Evolutionary conservation across 2,113 vertebrate genomes (phyloP).

Genomic region (Xiphophorus couchianus): DNA sequence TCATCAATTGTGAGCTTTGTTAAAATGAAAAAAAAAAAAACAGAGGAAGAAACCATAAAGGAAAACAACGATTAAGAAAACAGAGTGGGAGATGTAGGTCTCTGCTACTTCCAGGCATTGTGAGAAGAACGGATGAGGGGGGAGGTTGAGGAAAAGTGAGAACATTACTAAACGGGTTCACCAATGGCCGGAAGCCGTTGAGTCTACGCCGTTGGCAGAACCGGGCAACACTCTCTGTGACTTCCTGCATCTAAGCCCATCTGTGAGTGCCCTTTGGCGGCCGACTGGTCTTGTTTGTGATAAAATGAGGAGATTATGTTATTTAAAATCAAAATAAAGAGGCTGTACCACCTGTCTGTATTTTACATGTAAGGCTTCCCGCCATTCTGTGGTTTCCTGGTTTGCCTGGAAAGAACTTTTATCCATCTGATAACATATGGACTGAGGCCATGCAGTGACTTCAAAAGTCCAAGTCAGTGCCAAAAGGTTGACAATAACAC

Average conservation of each 20-base stretch:
- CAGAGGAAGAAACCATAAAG: conserved; percentile 60
- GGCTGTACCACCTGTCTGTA: neutral
- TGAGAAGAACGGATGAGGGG: conserved; percentile 77
- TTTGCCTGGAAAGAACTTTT: conserved; percentile 48
- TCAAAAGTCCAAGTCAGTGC: conserved; percentile 36
- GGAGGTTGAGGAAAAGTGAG: conserved; percentile 81
- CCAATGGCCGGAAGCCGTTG: conserved; percentile 80
- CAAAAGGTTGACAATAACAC: conserved; percentile 71
- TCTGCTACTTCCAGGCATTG: conserved; percentile 84
- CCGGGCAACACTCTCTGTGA: conserved; percentile 42
- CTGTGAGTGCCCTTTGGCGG: conserved; percentile 39
- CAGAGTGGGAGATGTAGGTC: conserved; percentile 77
- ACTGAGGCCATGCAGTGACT: conserved; percentile 53
- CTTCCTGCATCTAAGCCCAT: conserved; percentile 57
- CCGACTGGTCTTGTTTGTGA: conserved; percentile 18
- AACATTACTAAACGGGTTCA: conserved; percentile 81
- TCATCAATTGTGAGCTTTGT: conserved; percentile 68
- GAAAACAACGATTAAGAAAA: conserved; percentile 76
- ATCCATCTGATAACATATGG: conserved; percentile 40
- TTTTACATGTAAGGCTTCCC: conserved; percentile 23
- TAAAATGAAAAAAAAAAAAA: conserved; percentile 29
- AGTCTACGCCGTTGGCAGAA: conserved; percentile 71
- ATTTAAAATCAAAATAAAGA: neutral
- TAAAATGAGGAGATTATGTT: conserved; percentile 10
- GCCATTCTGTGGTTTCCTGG: conserved; percentile 48